A percentile compares a stretch with the other conserved stretches of the same genome.
Conservation (phyloP, 2,113 vertebrate genomes). For the Grammomys surdaster region DNA sequence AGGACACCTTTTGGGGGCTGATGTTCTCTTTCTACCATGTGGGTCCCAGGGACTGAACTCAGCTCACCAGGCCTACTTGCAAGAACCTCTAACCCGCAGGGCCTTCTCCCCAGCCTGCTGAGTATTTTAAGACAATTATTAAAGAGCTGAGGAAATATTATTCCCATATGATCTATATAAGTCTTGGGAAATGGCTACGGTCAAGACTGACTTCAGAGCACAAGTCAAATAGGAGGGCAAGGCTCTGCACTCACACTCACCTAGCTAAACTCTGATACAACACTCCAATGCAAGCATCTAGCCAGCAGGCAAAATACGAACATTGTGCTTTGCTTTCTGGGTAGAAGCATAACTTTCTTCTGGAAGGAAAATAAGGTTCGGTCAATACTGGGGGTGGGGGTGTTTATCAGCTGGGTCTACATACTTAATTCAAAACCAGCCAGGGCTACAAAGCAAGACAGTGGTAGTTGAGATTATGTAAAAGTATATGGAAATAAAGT, state of each 20-base stretch:
- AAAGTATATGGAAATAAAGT: background rate
- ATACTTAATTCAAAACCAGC: background rate
- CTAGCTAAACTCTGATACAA: background rate
- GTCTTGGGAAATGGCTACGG: background rate
- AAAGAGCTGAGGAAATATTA: background rate
- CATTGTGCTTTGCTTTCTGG: background rate
- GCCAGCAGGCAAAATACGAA: background rate
- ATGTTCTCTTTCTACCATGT: background rate
- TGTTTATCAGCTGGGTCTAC: background rate
- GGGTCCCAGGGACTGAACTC: background rate
- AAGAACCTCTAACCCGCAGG: background rate
- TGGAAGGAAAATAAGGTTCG: background rate
- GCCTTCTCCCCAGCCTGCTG: background rate
- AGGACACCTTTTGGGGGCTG: background rate
- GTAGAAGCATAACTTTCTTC: background rate
- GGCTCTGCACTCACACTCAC: background rate
- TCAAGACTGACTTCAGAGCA: background rate
- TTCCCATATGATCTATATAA: background rate
- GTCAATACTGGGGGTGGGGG: background rate
- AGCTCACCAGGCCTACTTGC: background rate
- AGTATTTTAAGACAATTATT: background rate
- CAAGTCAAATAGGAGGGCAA: background rate
- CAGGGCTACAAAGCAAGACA: background rate
- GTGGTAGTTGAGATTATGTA: background rate
- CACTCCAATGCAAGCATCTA: background rate